Conservation (phyloP, 2,113 vertebrate species). For the Platichthys flesus region DNA sequence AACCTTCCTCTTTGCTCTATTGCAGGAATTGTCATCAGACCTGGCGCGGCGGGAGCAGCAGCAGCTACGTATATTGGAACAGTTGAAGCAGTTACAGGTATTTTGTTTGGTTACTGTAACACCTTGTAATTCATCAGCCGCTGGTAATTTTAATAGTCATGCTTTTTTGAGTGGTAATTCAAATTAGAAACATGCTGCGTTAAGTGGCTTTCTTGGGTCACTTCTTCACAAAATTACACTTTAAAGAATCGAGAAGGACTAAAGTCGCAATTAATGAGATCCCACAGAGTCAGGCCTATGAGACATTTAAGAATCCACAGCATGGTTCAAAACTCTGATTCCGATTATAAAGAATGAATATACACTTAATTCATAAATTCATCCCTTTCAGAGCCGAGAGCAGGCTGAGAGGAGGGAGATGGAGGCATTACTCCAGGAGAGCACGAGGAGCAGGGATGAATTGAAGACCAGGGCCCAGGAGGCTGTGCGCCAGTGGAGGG, state of each 20-base stretch:
- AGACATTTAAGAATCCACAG: neutral
- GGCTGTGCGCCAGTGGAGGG: constrained; percentile 89
- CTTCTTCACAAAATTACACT: neutral
- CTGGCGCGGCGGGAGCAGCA: constrained; percentile 87
- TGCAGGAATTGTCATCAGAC: constrained; percentile 85
- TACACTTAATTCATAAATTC: constrained; percentile 15
- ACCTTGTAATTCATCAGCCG: neutral
- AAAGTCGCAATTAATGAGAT: neutral
- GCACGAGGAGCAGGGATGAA: constrained; percentile 86
- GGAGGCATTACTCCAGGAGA: constrained; percentile 84
- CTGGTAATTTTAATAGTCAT: neutral
- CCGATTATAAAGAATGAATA: constrained; percentile 9
- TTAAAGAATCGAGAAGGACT: constrained; percentile 7
- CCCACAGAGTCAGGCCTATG: neutral
- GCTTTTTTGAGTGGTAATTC: constrained; percentile 9
- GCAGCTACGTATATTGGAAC: constrained; percentile 88
- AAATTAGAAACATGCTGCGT: neutral
- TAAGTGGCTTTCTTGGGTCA: neutral
- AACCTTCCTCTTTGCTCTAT: constrained; percentile 43
- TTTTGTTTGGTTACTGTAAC: constrained; percentile 1
- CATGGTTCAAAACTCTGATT: constrained; percentile 1
- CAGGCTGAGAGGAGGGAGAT: constrained; percentile 80
- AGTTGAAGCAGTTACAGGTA: constrained; percentile 89
- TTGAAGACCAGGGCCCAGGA: constrained; percentile 90
- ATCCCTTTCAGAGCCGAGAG: constrained; percentile 71